These are phyloP conservation scores for Nanger granti DNA, from an alignment of 2,113 vertebrate species.

Conservation along the genomic window DNA sequence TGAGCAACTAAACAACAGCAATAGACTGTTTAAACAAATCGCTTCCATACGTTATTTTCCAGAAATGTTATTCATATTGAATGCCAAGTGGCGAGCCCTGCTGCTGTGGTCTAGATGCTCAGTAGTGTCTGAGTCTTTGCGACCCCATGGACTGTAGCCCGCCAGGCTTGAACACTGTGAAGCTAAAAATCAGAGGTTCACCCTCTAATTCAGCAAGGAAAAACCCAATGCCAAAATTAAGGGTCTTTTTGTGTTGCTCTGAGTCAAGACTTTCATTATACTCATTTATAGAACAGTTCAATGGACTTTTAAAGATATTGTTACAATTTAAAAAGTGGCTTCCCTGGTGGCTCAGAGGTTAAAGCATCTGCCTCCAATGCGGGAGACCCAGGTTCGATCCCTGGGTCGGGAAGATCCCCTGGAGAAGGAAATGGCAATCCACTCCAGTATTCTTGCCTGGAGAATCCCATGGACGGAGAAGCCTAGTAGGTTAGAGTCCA, in stretches of 20 bases:
- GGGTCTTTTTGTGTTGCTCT: neutral
- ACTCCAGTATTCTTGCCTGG: too few relatives aligned
- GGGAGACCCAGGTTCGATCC: too few relatives aligned
- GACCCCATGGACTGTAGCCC: neutral
- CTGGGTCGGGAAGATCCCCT: too few relatives aligned
- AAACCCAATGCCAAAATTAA: neutral
- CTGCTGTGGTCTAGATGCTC: neutral
- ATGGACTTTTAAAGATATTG: neutral
- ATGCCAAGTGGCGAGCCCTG: neutral
- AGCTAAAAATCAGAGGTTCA: neutral
- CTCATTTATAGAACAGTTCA: neutral
- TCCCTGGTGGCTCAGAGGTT: too few relatives aligned
- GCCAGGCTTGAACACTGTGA: neutral
- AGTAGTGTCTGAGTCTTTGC: neutral
- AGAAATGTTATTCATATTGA: conserved; percentile 6
- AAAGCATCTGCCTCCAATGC: too few relatives aligned
- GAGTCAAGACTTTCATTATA: neutral
- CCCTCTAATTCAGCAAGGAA: neutral
- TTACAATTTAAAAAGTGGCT: neutral
- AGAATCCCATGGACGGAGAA: too few relatives aligned
- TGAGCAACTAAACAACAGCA: neutral
- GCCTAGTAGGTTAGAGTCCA: too few relatives aligned
- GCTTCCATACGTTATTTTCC: conserved; percentile 10
- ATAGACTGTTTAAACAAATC: neutral
- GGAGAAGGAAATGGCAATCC: too few relatives aligned